Evolutionary conservation across 92 coral and sea anemone species (phyloP), one percentile per base, ranked within the genome.

Genomic region (Porites rus): DNA sequence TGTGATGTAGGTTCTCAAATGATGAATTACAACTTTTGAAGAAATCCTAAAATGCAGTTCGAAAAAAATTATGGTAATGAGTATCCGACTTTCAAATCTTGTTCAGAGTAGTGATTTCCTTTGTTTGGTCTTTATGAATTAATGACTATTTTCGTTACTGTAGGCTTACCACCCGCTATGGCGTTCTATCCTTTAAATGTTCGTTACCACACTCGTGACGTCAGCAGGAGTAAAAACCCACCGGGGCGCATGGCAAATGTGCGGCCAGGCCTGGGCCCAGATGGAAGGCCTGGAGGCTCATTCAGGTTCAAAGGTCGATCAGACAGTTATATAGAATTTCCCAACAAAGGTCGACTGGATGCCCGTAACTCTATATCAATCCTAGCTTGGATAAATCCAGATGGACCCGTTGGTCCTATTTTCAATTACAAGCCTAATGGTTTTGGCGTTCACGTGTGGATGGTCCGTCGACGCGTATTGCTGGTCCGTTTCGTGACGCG

Each of bases 371-470:
- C 98, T 20, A 93, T 95, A 78, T 90, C 98, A 18, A 87, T 95
- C 43, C 83, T 93, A 7, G 96, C 94, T 24, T 95, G 98, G 98
- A 90, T 95, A 22, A 84, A 93, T 81, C 96, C 98, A 1, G 93
- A 85, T 63, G 95, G 95, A 7, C 91, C 95, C 12, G 95, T 89
- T 24, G 95, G 95, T 4, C 95, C 95, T 10, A 92, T 92, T 13
- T 95, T 95, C 74, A 93, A 95, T 80, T 95, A 90, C 93, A 95
- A 93, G 72, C 91, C 87, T 38, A 84, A 88, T 52, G 98, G 96
- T n/a, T 94, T 90, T 83, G 96, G 95, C 43, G 96, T 95, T 18
- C 96, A 93, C 89, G 50, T 95, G 68, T 95, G 96, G 98, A 84
- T 93, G 92, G 88, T 82, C 7, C 90, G 96, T 51, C 94, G 93